Conservation (phyloP, 1,140 invertebrate genomes). For the Dreissena rostriformis region DNA sequence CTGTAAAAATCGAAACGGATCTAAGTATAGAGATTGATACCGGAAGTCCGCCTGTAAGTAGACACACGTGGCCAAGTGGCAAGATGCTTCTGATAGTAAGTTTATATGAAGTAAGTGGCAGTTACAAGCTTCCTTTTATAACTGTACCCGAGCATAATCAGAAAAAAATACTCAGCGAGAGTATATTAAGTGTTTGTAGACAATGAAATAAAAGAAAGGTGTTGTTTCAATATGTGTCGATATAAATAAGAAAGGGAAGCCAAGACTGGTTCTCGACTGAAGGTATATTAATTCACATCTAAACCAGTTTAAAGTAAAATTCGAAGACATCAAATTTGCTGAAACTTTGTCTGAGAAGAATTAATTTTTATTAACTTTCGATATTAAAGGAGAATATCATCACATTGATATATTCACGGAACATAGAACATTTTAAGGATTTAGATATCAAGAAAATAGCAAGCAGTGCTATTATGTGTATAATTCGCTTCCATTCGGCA, state of each 20-base stretch:
- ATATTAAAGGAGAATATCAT: constrained; percentile 42
- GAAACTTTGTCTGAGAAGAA: constrained; percentile 12
- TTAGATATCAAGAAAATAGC: neutral
- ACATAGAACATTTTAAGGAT: constrained; percentile 22
- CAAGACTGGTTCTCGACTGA: constrained; percentile 17
- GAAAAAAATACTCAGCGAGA: constrained; percentile 8
- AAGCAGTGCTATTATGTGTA: constrained; percentile 4
- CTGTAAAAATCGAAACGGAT: neutral
- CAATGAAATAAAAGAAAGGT: constrained; percentile 13
- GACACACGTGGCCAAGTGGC: neutral
- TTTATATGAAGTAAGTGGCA: neutral
- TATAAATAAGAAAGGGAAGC: constrained; percentile 3
- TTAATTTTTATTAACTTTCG: constrained; percentile 39
- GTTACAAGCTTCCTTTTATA: constrained; percentile 13
- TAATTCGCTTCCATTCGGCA: constrained; percentile 19
- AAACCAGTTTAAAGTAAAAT: constrained; percentile 48
- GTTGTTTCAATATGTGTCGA: neutral
- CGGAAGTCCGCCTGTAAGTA: neutral
- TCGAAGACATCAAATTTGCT: constrained; percentile 45
- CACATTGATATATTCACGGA: constrained; percentile 37
- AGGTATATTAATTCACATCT: constrained; percentile 21
- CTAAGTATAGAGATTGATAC: neutral
- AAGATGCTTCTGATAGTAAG: neutral
- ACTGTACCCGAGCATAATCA: neutral
- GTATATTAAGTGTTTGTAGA: constrained; percentile 17